Base-by-base conservation (phyloP, 2,888 invertebrate species). In the Cremastinae sp. region DNA sequence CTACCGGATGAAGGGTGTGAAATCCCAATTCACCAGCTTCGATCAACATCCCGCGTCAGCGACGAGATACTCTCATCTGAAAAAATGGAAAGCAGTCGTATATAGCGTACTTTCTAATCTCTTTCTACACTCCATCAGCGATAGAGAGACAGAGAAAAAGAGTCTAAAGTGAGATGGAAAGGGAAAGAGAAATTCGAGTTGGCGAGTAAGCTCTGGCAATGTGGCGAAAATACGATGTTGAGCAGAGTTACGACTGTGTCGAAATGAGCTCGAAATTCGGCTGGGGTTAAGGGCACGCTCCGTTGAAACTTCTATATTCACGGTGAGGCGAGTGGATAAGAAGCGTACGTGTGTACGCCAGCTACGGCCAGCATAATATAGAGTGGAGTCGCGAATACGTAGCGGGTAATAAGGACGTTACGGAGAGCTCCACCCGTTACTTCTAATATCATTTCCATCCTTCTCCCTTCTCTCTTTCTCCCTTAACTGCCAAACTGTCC, bases 351-450 rank as follows among this genome's bases (percentile, higher is more conserved):
- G 14, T 12, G 68, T 49, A 12, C 45, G 45, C 51, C 22, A 20
- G 14, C 10, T 51, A 47, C 51, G 53, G 45, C 77, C 61, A 70
- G 75, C 69, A 79, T 82, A 82, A 85, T 84, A 82, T 84, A 82
- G 83, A 75, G 78, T 78, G 59, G 73, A 71, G 78, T 75, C 59
- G 72, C 69, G 82, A 86, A 86, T 85, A 84, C 82, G 83, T 79
- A 81, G 82, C 80, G 71, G 65, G 81, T 85, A 86, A 86, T 85
- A 86, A 85, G 83, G 80, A 83, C 78, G 80, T 74, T 51, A 76
- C 74, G 79, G 66, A 39, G 79, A n/a, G n/a, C 79, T 81, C 80
- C 84, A 82, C 78, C 84, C 83, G 84, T 85, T 85, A 87, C 84
- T 86, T 83, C 83, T 84, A 83, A 83, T 84, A 86, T 83, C 80